Percentiles rank a stretch among this genome's conserved stretches.
phyloP scores from a whole-genome alignment of 2,888 invertebrate genomes.

The Caenorhabditis japonica region DNA sequence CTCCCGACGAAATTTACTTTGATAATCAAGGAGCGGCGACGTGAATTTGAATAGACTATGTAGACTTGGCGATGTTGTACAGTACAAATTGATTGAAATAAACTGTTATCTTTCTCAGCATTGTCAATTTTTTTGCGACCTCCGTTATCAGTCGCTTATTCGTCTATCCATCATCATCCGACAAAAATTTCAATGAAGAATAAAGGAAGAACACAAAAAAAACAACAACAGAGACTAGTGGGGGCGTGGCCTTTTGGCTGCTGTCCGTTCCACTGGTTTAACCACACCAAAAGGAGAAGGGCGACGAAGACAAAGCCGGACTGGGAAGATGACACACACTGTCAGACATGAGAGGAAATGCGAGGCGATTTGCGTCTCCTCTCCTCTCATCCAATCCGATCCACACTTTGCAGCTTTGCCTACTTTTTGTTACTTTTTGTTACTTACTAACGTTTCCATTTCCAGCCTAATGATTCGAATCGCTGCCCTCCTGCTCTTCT shows the following conservation, averaged over 20 bases:
- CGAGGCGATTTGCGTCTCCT: too few species aligned
- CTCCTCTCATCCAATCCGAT: neutral
- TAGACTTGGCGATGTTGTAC: too few species aligned
- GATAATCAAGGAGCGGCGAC: slow-evolving; percentile 74
- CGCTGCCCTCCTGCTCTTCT: too few species aligned
- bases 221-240: neutral
- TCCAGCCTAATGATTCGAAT: neutral
- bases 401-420: neutral
- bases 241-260: slow-evolving; percentile 16
- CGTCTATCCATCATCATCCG: too few species aligned
- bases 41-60: too few species aligned
- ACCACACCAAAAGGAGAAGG: slow-evolving; percentile 16
- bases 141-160: too few species aligned
- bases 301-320: slow-evolving; percentile 3
- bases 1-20: slow-evolving; percentile 75
- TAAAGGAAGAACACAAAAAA: slow-evolving; percentile 1
- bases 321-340: slow-evolving; percentile 3
- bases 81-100: too few species aligned
- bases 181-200: slow-evolving; percentile 4
- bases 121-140: too few species aligned
- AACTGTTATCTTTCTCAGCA: too few species aligned
- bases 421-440: neutral
- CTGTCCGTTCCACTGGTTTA: slow-evolving; percentile 53
- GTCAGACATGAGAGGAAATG: too few species aligned
- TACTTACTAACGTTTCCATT: neutral